Evolutionary conservation across 1,140 invertebrate species (phyloP).

Genomic region (Solenopsis fugax): DNA sequence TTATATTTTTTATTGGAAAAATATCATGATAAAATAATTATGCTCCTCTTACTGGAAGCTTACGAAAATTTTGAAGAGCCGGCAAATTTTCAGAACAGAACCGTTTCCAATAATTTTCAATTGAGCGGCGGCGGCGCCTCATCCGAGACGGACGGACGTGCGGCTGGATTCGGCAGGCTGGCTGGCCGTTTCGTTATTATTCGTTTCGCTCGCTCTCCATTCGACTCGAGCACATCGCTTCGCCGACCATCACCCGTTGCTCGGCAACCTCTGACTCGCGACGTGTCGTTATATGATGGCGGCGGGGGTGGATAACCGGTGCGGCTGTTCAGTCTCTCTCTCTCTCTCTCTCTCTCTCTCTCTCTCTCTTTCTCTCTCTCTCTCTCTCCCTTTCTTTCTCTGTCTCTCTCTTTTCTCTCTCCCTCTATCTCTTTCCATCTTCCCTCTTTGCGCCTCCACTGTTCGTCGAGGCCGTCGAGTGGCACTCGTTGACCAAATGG

Average conservation of each 20-base stretch:
- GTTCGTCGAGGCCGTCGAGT: slow-evolving; percentile 27
- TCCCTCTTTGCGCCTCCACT: not conserved
- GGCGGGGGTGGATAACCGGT: slow-evolving; percentile 55
- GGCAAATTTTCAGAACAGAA: not conserved
- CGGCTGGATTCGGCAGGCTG: slow-evolving; percentile 12
- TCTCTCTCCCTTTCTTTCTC: not conserved
- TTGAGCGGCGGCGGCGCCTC: not conserved
- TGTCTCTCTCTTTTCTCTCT: no score
- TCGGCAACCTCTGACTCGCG: slow-evolving; percentile 64
- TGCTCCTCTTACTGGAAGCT: no score
- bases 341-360: not conserved
- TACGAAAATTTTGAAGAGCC: not conserved
- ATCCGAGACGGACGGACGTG: not conserved
- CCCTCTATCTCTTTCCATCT: not conserved
- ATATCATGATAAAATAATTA: not conserved
- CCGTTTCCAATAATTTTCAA: not conserved
- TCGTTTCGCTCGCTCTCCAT: slow-evolving; percentile 56
- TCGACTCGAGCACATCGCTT: slow-evolving; percentile 60
- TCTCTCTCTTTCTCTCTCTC: not conserved
- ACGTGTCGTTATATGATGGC: slow-evolving; percentile 64
- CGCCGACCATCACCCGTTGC: slow-evolving; percentile 62
- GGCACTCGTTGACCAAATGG: slow-evolving; percentile 46
- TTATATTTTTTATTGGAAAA: not conserved
- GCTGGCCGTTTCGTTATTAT: slow-evolving; percentile 60
- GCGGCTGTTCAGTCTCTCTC: slow-evolving; percentile 10